Conservation (phyloP, 92 coral and sea anemone species). For the Phenganax subtilis region DNA sequence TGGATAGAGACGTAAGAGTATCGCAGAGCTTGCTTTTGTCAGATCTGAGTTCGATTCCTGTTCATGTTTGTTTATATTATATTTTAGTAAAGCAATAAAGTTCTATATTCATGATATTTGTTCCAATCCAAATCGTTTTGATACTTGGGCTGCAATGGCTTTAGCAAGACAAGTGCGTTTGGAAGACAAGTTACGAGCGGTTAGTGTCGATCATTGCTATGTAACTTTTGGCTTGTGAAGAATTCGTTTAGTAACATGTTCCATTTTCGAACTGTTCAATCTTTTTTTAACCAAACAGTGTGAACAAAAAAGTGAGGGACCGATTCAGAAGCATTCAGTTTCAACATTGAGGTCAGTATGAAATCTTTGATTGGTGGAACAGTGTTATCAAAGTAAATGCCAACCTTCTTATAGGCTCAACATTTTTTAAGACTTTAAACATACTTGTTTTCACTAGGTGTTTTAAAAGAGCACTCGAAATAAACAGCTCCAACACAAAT, state of each 20-base stretch:
- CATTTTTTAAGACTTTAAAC: background rate
- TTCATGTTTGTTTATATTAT: background rate
- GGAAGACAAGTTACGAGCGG: slow-evolving; percentile 94
- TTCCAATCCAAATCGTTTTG: slow-evolving; percentile 86
- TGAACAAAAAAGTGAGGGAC: slow-evolving; percentile 97
- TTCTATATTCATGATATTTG: slow-evolving; percentile 92
- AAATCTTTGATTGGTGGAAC: background rate
- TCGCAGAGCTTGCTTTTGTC: too few relatives aligned
- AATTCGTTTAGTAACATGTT: background rate
- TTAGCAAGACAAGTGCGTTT: slow-evolving; percentile 85
- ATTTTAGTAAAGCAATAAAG: slow-evolving; percentile 91
- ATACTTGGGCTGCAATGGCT: slow-evolving; percentile 99
- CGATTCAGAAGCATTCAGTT: slow-evolving; percentile 89
- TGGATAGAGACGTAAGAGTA: too few relatives aligned
- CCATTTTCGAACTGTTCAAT: background rate
- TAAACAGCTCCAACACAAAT: slow-evolving; percentile 89
- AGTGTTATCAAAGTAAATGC: background rate
- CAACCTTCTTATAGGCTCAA: background rate
- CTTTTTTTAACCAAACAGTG: slow-evolving; percentile 51
- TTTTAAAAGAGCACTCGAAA: slow-evolving; percentile 91
- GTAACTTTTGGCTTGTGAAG: background rate
- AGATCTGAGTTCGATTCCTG: background rate
- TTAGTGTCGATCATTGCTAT: slow-evolving; percentile 17
- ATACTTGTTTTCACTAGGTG: slow-evolving; percentile 46
- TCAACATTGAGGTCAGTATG: slow-evolving; percentile 78